Evolutionary conservation across 2,888 invertebrate genomes (phyloP).

Genomic region (Syrphus vitripennis): DNA sequence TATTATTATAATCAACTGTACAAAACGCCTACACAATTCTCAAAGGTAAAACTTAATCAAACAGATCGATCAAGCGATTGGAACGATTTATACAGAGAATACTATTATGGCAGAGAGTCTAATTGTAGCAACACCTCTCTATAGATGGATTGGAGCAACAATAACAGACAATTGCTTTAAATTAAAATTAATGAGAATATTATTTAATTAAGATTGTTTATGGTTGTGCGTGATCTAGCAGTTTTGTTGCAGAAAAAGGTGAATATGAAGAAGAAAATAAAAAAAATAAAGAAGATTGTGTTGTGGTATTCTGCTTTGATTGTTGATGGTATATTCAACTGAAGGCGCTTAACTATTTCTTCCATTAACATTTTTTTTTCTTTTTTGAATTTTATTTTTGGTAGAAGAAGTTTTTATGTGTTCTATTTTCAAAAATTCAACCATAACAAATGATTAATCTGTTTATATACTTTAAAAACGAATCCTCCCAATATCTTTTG

Average conservation of each 20-base stretch:
- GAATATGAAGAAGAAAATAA: neutral
- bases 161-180: constrained; percentile 52
- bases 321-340: constrained; percentile 10
- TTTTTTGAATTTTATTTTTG: neutral
- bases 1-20: constrained; percentile 14
- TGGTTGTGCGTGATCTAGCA: constrained; percentile 31
- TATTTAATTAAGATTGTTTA: constrained; percentile 58
- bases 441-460: neutral
- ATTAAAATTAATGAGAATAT: constrained; percentile 65
- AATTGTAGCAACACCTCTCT: constrained; percentile 60
- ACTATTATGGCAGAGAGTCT: constrained; percentile 55
- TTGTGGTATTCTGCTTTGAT: neutral
- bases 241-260: neutral
- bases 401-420: neutral
- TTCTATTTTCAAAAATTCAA: neutral
- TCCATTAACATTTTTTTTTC: neutral
- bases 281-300: neutral
- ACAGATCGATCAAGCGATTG: constrained; percentile 46
- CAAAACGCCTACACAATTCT: constrained; percentile 35
- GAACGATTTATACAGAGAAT: constrained; percentile 22
- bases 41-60: constrained; percentile 24
- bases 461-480: neutral
- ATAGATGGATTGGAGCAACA: constrained; percentile 33
- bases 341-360: constrained; percentile 7
- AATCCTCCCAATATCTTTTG: neutral